These are phyloP conservation scores for Odontesthes bonariensis DNA, from an alignment of 2,113 vertebrate species.

Conservation along the genomic window DNA sequence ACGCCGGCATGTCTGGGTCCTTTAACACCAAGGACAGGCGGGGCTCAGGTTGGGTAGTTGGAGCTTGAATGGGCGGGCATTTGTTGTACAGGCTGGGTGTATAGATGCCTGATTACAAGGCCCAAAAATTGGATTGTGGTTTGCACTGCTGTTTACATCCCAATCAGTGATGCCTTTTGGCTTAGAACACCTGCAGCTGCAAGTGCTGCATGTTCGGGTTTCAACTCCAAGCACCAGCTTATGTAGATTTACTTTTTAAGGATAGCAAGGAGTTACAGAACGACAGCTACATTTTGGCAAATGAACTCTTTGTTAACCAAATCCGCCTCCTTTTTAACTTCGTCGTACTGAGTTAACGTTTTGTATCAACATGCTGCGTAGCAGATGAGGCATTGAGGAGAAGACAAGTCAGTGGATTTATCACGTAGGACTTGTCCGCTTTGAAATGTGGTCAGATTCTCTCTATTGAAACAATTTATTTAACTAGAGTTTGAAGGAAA, in stretches of 20 bases:
- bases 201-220: background rate
- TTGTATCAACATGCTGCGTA: background rate
- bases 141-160: background rate
- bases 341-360: background rate
- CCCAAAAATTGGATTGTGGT: background rate
- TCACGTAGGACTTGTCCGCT: background rate
- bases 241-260: background rate
- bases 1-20: slow-evolving; percentile 80
- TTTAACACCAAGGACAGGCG: slow-evolving; percentile 64
- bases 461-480: too few relatives aligned
- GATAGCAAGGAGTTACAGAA: background rate
- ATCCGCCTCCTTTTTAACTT: background rate
- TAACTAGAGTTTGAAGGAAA: too few relatives aligned
- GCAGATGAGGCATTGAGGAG: background rate
- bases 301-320: slow-evolving; percentile 29
- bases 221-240: background rate
- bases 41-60: background rate
- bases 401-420: background rate
- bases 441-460: too few relatives aligned
- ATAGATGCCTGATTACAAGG: background rate
- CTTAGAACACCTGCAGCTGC: too few relatives aligned
- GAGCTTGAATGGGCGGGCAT: background rate
- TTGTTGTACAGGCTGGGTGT: background rate
- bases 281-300: slow-evolving; percentile 11
- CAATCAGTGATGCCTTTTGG: too few relatives aligned